phyloP scores from a whole-genome alignment of 2,113 vertebrate species.

The Diadophis punctatus region DNA sequence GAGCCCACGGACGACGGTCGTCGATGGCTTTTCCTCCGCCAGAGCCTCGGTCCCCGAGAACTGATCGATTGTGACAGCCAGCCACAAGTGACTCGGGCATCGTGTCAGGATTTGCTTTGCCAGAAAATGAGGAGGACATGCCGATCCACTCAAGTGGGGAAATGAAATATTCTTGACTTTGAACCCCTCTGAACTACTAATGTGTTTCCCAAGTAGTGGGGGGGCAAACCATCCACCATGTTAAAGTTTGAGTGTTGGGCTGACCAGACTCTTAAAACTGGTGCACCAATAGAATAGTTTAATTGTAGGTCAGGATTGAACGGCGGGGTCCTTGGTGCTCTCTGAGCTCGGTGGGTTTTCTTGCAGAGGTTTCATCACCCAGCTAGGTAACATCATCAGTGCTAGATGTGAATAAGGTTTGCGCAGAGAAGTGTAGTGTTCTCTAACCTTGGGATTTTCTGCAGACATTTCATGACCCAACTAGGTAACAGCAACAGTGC shows the following conservation, averaged over 20 bases:
- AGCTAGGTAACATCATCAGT: too few species aligned
- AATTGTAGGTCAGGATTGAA: neutral
- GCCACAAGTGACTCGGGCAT: neutral
- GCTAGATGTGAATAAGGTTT: too few species aligned
- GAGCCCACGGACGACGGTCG: neutral
- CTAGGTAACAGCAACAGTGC: too few species aligned
- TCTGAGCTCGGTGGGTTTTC: too few species aligned
- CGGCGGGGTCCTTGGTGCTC: too few species aligned
- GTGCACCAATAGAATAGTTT: neutral
- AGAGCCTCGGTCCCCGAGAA: fast-evolving
- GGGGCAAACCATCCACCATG: neutral
- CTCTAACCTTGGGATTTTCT: too few species aligned
- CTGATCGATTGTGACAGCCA: neutral
- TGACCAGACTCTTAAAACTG: neutral
- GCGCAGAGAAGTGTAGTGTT: too few species aligned
- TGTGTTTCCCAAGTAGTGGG: neutral
- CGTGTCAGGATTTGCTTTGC: neutral
- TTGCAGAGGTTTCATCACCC: too few species aligned
- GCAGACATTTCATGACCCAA: too few species aligned
- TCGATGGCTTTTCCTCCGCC: neutral
- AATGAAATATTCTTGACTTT: neutral
- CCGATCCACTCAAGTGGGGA: neutral
- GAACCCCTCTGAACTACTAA: neutral
- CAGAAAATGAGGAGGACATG: neutral
- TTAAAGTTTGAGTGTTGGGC: neutral